phyloP scores from a whole-genome alignment of 1,140 invertebrate species.

The Neomicropteryx cornuta region DNA sequence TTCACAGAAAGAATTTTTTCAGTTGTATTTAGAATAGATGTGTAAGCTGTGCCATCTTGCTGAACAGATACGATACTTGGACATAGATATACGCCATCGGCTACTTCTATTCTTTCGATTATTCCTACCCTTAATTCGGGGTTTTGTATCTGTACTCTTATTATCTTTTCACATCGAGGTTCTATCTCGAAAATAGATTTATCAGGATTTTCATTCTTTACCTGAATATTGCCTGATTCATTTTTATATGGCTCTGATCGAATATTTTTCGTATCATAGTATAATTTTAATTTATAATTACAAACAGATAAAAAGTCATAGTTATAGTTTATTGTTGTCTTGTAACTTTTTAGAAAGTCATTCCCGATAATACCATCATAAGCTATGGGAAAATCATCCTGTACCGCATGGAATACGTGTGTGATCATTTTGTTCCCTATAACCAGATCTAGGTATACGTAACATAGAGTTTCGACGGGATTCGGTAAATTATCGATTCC shows the following conservation, averaged over 20 bases:
- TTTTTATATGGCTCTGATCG: not conserved
- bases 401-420: no score
- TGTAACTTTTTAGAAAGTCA: constrained; percentile 12
- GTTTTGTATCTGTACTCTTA: constrained; percentile 13
- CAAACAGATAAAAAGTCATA: not conserved
- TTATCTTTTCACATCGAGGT: constrained; percentile 12
- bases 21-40: constrained; percentile 13
- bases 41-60: constrained; percentile 12
- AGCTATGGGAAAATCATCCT: constrained; percentile 11
- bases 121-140: constrained; percentile 14
- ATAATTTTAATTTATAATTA: not conserved
- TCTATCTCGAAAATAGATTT: constrained; percentile 7
- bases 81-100: constrained; percentile 6
- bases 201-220: not conserved
- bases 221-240: not conserved
- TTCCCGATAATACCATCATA: constrained; percentile 18
- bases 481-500: no score
- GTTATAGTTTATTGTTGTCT: constrained; percentile 6
- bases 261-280: not conserved
- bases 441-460: no score
- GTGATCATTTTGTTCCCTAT: no score
- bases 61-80: constrained; percentile 14
- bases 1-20: constrained; percentile 9
- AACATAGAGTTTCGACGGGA: no score
- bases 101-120: constrained; percentile 9